These are phyloP conservation scores for Hesperophylax magnus DNA, from an alignment of 1,140 invertebrate genomes.

Conservation along the genomic window DNA sequence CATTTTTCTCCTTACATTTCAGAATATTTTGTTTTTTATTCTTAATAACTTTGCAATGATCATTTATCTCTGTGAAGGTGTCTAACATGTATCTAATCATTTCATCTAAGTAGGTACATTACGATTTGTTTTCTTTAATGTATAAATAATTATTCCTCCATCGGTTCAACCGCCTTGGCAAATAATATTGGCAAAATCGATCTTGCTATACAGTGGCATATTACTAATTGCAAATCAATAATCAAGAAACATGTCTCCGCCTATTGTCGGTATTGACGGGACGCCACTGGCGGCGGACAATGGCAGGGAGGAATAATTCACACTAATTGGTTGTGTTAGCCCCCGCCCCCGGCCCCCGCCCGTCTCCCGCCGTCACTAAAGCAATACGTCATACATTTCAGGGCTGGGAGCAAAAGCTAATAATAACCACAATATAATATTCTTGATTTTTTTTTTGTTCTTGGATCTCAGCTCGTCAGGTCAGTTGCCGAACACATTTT, in stretches of 20 bases:
- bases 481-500: too few relatives aligned
- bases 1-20: too few relatives aligned
- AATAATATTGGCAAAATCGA: background rate
- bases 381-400: constrained; percentile 27
- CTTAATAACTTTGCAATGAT: too few relatives aligned
- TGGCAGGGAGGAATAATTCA: constrained; percentile 52
- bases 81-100: too few relatives aligned
- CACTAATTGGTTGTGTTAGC: constrained; percentile 53
- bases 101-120: too few relatives aligned
- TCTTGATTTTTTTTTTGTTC: too few relatives aligned
- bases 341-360: background rate
- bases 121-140: too few relatives aligned
- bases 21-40: too few relatives aligned
- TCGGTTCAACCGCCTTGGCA: background rate
- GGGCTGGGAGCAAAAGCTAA: background rate
- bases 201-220: background rate
- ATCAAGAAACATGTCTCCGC: constrained; percentile 53
- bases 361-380: constrained; percentile 3
- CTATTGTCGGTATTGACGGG: constrained; percentile 2
- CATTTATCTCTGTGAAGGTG: too few relatives aligned
- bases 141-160: too few relatives aligned
- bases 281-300: constrained; percentile 36
- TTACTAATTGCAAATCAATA: constrained; percentile 57
- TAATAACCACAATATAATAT: too few relatives aligned
- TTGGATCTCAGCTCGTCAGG: too few relatives aligned